These are phyloP conservation scores for Pammene aurita DNA, from an alignment of 2,888 invertebrate genomes.

Conservation along the genomic window DNA sequence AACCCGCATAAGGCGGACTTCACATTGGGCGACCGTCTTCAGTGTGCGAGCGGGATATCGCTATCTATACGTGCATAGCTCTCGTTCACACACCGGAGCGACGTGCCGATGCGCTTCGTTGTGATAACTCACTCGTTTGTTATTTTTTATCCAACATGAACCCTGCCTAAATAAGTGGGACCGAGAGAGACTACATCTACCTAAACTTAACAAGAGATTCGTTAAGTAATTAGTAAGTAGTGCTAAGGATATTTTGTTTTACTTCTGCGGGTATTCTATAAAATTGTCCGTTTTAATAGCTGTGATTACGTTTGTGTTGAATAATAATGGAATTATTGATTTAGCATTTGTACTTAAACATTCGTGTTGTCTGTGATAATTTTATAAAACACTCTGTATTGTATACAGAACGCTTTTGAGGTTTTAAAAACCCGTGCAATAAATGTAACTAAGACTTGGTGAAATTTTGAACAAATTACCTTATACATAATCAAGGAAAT, in stretches of 20 bases:
- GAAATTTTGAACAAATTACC: constrained; percentile 30
- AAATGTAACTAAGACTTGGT: constrained; percentile 28
- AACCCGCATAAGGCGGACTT: too few species aligned
- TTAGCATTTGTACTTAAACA: constrained; percentile 23
- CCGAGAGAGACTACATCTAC: too few species aligned
- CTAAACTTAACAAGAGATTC: too few species aligned
- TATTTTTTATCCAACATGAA: too few species aligned
- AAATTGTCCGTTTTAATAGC: constrained; percentile 19
- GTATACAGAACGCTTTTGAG: constrained; percentile 34
- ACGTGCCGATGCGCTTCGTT: too few species aligned
- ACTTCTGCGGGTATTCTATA: constrained; percentile 2
- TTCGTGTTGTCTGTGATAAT: constrained; percentile 34
- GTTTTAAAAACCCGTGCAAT: constrained; percentile 34
- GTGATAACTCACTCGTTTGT: too few species aligned
- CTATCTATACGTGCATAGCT: too few species aligned
- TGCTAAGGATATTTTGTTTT: constrained; percentile 5
- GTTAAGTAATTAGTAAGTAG: neutral
- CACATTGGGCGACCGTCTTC: too few species aligned
- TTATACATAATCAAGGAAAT: constrained; percentile 17
- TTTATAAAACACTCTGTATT: constrained; percentile 38
- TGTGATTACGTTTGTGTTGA: constrained; percentile 27
- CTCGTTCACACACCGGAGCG: too few species aligned
- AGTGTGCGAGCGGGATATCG: too few species aligned
- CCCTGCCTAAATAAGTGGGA: too few species aligned
- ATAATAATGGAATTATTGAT: constrained; percentile 5